A percentile compares a stretch with the other conserved stretches of the same genome.
Conservation (phyloP, 1,140 invertebrate species). For the Aphidius ervi region DNA sequence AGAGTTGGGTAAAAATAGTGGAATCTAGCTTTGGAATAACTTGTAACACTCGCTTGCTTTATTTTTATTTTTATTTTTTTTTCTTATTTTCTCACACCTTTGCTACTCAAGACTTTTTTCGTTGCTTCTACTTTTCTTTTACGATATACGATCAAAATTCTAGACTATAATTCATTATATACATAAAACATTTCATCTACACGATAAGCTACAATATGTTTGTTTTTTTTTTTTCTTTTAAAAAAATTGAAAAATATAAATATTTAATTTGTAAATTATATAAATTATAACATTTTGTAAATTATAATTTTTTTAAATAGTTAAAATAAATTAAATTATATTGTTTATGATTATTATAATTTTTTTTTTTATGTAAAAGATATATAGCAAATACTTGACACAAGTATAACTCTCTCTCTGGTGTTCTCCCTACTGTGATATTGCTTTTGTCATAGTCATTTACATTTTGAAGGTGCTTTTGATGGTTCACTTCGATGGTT, state of each 20-base stretch:
- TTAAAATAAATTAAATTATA: too few species aligned
- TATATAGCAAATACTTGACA: not conserved
- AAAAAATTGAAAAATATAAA: too few species aligned
- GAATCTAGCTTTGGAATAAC: not conserved
- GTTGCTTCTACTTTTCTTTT: too few species aligned
- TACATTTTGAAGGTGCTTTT: constrained; percentile 21
- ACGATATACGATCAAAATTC: too few species aligned
- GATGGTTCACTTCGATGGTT: constrained; percentile 19
- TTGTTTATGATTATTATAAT: not conserved
- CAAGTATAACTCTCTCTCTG: not conserved
- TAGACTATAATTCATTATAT: too few species aligned
- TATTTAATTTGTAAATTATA: not conserved
- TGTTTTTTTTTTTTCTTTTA: too few species aligned
- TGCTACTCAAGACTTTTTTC: not conserved
- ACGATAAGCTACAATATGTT: too few species aligned
- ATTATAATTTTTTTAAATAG: too few species aligned
- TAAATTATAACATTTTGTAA: not conserved
- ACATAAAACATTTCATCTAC: too few species aligned
- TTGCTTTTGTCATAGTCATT: constrained; percentile 13
- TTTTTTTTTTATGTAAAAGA: not conserved
- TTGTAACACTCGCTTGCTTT: not conserved
- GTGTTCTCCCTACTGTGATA: not conserved
- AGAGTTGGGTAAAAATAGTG: not conserved
- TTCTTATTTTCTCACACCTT: not conserved
- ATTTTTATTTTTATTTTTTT: not conserved